A percentile compares a stretch with the other conserved stretches of the same genome.
These are phyloP conservation scores for Echeneis naucrates DNA, from an alignment of 2,797 vertebrate species.

Conservation along the genomic window DNA sequence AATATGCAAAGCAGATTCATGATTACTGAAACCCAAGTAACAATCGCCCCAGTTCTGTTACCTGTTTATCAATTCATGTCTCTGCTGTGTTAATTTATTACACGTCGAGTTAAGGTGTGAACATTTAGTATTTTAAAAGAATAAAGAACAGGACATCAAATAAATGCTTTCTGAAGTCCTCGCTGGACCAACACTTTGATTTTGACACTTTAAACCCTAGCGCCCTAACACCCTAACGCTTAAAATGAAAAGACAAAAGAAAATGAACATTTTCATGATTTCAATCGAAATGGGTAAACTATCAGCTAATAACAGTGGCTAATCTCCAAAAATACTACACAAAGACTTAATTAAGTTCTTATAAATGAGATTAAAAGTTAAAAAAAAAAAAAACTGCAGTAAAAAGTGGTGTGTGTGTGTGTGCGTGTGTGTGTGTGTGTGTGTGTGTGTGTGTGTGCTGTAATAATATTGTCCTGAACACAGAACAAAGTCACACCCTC, in stretches of 20 bases:
- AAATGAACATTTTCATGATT: background rate
- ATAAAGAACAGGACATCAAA: constrained; percentile 3
- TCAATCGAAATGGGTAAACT: background rate
- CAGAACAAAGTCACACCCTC: too few species aligned
- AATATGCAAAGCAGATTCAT: constrained; percentile 40
- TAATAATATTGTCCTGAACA: too few species aligned
- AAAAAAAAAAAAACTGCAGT: too few species aligned
- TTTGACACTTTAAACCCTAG: too few species aligned
- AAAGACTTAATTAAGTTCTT: background rate
- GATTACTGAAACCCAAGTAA: constrained; percentile 31
- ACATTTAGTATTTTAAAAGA: background rate
- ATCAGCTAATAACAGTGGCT: background rate
- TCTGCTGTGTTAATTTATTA: constrained; percentile 16
- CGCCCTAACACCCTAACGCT: too few species aligned
- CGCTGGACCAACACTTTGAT: background rate
- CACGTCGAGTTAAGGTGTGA: constrained; percentile 2
- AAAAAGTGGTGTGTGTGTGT: too few species aligned
- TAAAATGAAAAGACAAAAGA: background rate
- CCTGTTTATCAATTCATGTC: constrained; percentile 24
- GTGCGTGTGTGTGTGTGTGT: too few species aligned
- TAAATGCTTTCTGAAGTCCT: background rate
- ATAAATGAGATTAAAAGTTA: too few species aligned
- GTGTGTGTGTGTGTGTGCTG: too few species aligned
- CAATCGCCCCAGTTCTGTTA: constrained; percentile 24
- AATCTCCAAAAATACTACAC: background rate